phyloP scores from a whole-genome alignment of 2,113 vertebrate genomes.

The Alouatta palliata region DNA sequence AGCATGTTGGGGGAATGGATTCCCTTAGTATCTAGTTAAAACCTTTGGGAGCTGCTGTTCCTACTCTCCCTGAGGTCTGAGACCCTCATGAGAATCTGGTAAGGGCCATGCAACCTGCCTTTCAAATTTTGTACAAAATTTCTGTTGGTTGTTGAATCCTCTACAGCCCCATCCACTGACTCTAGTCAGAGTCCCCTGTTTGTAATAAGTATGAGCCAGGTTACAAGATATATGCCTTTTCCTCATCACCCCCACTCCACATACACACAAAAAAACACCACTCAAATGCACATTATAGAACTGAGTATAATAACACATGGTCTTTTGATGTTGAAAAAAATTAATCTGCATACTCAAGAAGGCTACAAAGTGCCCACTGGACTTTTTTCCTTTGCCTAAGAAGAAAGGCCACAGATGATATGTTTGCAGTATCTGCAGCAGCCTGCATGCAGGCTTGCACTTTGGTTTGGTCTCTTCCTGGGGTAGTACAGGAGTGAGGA shows the following conservation, averaged over 20 bases:
- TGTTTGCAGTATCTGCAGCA: background rate
- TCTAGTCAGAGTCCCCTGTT: background rate
- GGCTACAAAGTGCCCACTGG: background rate
- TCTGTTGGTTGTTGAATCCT: background rate
- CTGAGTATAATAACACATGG: background rate
- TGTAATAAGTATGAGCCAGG: background rate
- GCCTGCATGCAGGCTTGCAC: accelerated
- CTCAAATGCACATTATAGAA: background rate
- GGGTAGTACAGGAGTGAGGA: background rate
- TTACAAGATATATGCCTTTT: background rate
- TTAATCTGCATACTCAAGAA: background rate
- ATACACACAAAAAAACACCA: too few species aligned
- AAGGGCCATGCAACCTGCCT: background rate
- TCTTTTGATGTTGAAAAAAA: background rate
- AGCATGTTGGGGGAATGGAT: background rate
- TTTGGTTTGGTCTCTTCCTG: background rate
- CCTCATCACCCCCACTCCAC: background rate
- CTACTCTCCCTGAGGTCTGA: background rate
- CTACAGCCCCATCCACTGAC: background rate
- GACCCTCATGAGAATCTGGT: background rate
- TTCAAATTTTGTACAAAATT: background rate
- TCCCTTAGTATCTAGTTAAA: background rate
- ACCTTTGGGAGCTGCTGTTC: background rate
- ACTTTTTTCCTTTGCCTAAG: background rate
- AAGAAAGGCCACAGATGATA: background rate